These are phyloP conservation scores for Quiscalus mexicanus DNA, from an alignment of 2,113 vertebrate species.

Conservation along the genomic window DNA sequence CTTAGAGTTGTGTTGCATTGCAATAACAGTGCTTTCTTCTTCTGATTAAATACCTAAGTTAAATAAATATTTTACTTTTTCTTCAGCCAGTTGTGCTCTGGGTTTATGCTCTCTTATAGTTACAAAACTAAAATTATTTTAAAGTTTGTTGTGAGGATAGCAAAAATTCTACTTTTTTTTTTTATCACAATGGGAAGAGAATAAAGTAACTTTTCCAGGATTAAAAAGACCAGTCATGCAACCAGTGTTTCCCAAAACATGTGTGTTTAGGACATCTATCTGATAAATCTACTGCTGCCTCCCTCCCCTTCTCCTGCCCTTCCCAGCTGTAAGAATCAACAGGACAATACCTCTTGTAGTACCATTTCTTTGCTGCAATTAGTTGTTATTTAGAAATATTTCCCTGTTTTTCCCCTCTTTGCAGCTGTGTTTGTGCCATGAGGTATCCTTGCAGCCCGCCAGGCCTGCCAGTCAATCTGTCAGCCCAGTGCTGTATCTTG, in stretches of 20 bases:
- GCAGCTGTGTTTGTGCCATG: not conserved
- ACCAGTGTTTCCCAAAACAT: not conserved
- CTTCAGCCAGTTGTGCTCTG: not conserved
- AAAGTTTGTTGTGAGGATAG: not conserved
- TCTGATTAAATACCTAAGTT: conserved; percentile 17
- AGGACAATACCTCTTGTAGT: accelerated
- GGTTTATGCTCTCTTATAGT: not conserved
- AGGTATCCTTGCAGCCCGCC: not conserved
- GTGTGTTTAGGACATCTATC: not conserved
- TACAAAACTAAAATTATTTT: not conserved
- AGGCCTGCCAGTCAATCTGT: not conserved
- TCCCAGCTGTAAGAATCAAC: not conserved
- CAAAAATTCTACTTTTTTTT: not conserved
- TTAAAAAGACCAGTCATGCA: not conserved
- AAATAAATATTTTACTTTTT: conserved; percentile 28
- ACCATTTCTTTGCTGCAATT: not conserved
- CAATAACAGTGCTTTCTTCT: not conserved
- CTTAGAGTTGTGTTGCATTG: conserved; percentile 40
- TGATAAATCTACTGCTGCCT: not conserved
- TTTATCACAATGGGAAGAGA: not conserved
- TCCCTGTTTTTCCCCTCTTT: not conserved
- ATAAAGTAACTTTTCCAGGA: not conserved
- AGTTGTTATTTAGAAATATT: not conserved
- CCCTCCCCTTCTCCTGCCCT: not conserved
- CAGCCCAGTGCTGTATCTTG: not conserved